Evolutionary conservation across 2,797 vertebrate species (phyloP), one percentile per base, ranked within the genome.

Genomic region (Huso huso): DNA sequence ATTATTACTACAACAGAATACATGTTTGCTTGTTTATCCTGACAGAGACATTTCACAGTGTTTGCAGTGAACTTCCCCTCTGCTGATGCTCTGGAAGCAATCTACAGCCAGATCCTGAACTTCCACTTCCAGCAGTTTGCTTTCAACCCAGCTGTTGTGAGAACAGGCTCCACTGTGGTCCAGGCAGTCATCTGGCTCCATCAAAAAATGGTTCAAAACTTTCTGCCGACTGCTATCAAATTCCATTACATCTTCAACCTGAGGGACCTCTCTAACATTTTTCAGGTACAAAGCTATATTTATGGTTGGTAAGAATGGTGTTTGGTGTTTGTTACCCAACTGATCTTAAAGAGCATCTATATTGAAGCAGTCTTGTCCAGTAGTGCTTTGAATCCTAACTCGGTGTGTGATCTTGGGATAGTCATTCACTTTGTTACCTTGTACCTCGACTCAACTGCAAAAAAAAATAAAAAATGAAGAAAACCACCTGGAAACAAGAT

Each of bases 181-280:
- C 82, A 88, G 75, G 89, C 87, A 66, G 79, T 88, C 7, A 55
- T 86, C 7, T 63, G 70, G 9, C 84, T 92, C 74, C 87, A 93
- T 70, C 80, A 87, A 66, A 87, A 53, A 48, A 84, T 91, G 78
- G 72, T 81, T 68, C 84, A 81, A 66, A 85, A 75, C 66, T 91
- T 94, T 69, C 70, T 90, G 63, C 87, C 89, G 62, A 88, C 87
- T 1, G 88, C 89, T 67, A 49, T 79, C 68, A 94, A 89, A 75
- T 94, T 95, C 74, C 88, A 90, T 73, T 90, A 83, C 63, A 78
- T 81, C 63, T 93, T 94, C 78, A 92, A 90, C 70, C 77, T 91
- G 48, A 80, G 89, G 74, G 86, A 94, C 52, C 70, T 94, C 18
- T 85, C 89, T 11, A 88, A 66, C 0, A 0, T 93, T 67, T 94